phyloP scores from a whole-genome alignment of 2,113 vertebrate species.

The Sceloporus undulatus region DNA sequence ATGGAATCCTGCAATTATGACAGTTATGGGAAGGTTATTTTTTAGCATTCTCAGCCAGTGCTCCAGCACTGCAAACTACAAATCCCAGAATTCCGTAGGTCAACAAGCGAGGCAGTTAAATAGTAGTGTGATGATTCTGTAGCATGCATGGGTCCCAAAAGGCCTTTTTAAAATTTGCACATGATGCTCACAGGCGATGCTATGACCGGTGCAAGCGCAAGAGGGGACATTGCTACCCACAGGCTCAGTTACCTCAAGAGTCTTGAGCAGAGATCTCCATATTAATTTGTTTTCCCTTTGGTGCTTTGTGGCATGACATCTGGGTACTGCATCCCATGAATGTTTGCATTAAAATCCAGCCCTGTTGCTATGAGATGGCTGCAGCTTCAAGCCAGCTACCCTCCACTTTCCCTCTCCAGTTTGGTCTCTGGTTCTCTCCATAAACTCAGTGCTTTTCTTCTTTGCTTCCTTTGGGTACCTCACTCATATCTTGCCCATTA shows the following conservation, averaged over 20 bases:
- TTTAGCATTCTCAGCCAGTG: no score
- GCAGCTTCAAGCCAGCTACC: slow-evolving; percentile 7
- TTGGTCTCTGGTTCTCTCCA: slow-evolving; percentile 22
- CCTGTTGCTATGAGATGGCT: slow-evolving; percentile 60
- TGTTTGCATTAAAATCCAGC: slow-evolving; percentile 45
- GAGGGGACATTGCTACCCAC: background rate
- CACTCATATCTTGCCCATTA: no score
- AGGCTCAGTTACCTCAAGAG: accelerated
- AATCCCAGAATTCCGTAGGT: no score
- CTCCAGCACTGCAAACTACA: no score
- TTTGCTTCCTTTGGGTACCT: no score
- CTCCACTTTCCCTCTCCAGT: slow-evolving; percentile 21
- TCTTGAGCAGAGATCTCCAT: background rate
- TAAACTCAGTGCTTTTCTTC: background rate
- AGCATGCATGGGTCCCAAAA: no score
- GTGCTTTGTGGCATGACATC: background rate
- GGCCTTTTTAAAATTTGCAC: background rate
- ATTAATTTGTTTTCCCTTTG: slow-evolving; percentile 1
- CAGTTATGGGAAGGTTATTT: no score
- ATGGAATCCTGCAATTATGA: no score
- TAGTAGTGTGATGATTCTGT: no score
- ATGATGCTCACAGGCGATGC: background rate
- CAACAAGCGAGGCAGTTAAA: no score
- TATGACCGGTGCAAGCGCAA: background rate
- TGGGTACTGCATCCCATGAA: slow-evolving; percentile 9